phyloP scores from a whole-genome alignment of 2,888 invertebrate species.

The Himalopsyche anomala region DNA sequence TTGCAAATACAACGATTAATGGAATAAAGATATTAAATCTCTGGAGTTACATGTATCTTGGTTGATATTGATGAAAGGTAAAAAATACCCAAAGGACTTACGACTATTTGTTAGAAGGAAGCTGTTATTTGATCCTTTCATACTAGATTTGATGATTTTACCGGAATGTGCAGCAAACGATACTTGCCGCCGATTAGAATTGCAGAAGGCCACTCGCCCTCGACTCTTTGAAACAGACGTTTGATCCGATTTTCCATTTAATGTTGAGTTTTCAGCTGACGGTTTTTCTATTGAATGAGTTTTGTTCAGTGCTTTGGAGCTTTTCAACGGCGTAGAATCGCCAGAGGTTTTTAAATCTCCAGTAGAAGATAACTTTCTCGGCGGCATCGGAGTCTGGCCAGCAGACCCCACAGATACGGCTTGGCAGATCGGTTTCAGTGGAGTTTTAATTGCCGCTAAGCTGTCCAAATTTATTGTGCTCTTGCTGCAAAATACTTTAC shows the following conservation, averaged over 20 bases:
- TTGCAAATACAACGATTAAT: background rate
- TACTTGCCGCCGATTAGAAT: conserved; percentile 69
- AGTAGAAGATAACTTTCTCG: conserved; percentile 48
- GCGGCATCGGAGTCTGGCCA: conserved; percentile 72
- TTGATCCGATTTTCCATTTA: conserved; percentile 41
- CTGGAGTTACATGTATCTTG: too few relatives aligned
- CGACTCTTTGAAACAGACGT: conserved; percentile 67
- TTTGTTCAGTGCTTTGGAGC: conserved; percentile 69
- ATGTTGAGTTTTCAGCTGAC: conserved; percentile 44
- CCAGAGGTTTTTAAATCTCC: conserved; percentile 66
- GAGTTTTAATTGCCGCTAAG: conserved; percentile 50
- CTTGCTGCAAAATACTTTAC: conserved; percentile 50
- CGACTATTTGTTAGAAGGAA: conserved; percentile 73
- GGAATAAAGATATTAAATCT: too few relatives aligned
- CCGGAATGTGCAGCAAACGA: conserved; percentile 68
- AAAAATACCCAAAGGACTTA: conserved; percentile 67
- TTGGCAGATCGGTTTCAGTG: conserved; percentile 53
- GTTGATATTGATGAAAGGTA: background rate
- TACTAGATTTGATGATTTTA: conserved; percentile 74
- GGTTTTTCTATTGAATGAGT: conserved; percentile 73
- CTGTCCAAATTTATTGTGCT: conserved; percentile 1
- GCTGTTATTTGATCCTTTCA: conserved; percentile 76
- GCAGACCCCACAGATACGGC: conserved; percentile 69
- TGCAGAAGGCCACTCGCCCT: conserved; percentile 75
- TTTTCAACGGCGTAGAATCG: conserved; percentile 67